Conservation (phyloP, 2,797 vertebrate genomes). For the Sphenopsis melanotis region DNA sequence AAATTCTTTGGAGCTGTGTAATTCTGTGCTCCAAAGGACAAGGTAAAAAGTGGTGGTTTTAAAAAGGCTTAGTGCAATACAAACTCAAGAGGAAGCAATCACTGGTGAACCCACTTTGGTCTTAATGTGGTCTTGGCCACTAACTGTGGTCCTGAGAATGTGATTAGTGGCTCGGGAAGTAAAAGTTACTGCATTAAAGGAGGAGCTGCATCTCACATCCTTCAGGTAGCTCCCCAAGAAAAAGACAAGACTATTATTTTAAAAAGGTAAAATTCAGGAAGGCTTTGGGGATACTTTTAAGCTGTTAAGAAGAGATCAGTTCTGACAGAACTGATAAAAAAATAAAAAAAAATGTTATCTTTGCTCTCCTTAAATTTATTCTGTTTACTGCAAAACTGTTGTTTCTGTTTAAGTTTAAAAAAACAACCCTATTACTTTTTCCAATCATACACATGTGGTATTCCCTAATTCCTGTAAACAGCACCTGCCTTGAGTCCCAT, state of each 20-base stretch:
- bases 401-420: background rate
- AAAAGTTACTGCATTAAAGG: background rate
- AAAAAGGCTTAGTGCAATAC: background rate
- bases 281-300: background rate
- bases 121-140: conserved; percentile 1
- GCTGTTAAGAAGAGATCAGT: background rate
- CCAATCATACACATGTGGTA: background rate
- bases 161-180: background rate
- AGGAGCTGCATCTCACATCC: background rate
- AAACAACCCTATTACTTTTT: background rate
- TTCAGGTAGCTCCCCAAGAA: background rate
- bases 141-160: conserved; percentile 3
- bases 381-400: background rate
- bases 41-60: conserved; percentile 11
- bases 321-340: background rate
- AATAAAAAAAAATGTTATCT: background rate
- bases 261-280: background rate
- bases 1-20: background rate
- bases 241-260: background rate
- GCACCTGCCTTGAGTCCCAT: background rate
- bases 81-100: background rate
- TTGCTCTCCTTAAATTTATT: background rate
- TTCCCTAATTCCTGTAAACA: background rate
- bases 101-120: background rate
- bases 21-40: background rate